These are phyloP conservation scores for Lordiphosa clarofinis DNA, from an alignment of 1,140 invertebrate genomes.

Conservation along the genomic window DNA sequence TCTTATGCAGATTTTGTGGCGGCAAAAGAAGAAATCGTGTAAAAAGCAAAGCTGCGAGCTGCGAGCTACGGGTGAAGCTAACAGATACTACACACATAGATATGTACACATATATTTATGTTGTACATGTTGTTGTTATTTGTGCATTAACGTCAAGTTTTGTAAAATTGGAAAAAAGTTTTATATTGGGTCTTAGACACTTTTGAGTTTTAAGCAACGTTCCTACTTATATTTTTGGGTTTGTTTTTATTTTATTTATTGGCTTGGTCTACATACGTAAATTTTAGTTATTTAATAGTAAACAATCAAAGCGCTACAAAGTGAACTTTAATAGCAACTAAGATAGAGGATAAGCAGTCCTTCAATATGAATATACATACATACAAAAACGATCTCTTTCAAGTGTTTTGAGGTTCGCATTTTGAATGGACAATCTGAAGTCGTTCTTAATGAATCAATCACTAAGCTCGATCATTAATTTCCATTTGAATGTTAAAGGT, in stretches of 20 bases:
- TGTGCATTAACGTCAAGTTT: conserved; percentile 59
- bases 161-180: neutral
- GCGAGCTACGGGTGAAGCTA: conserved; percentile 6
- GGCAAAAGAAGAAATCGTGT: conserved; percentile 63
- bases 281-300: conserved; percentile 16
- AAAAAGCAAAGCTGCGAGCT: conserved; percentile 23
- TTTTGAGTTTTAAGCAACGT: conserved; percentile 44
- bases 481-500: too few species aligned
- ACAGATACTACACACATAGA: conserved; percentile 7
- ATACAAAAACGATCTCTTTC: conserved; percentile 50
- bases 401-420: conserved; percentile 26
- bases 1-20: conserved; percentile 68
- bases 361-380: neutral
- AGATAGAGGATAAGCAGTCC: conserved; percentile 20
- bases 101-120: conserved; percentile 27
- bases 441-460: too few species aligned
- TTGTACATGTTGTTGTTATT: conserved; percentile 50
- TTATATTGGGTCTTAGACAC: conserved; percentile 6
- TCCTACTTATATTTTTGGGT: conserved; percentile 52
- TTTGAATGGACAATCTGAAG: too few species aligned
- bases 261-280: conserved; percentile 25
- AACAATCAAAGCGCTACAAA: conserved; percentile 52
- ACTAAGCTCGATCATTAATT: too few species aligned
- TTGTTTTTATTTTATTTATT: conserved; percentile 15
- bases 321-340: conserved; percentile 62